These are phyloP conservation scores for Gallinago jamesoni DNA, from an alignment of 2,113 vertebrate species.

Conservation along the genomic window DNA sequence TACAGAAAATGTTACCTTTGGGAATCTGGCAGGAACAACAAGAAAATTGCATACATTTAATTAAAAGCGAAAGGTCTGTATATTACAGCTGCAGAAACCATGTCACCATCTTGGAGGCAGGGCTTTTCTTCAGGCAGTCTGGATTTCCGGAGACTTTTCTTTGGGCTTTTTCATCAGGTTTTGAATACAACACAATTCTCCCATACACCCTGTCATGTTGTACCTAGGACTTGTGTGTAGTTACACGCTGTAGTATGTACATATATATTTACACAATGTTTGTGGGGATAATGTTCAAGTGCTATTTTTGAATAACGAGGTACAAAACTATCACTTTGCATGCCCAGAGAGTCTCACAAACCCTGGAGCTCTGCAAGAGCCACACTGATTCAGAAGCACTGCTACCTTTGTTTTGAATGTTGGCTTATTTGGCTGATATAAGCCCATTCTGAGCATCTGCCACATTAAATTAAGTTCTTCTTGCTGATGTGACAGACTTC, in stretches of 20 bases:
- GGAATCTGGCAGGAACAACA: background rate
- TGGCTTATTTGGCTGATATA: background rate
- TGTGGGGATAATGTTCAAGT: background rate
- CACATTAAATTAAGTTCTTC: background rate
- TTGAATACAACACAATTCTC: background rate
- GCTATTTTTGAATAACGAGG: background rate
- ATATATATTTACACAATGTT: background rate
- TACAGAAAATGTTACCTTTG: background rate
- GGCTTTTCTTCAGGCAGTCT: background rate
- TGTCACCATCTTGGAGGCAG: background rate
- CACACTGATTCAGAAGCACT: background rate
- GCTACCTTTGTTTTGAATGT: background rate
- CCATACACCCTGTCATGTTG: background rate
- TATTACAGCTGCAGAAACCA: background rate
- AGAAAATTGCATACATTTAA: background rate
- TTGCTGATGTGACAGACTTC: background rate
- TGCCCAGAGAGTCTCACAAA: background rate
- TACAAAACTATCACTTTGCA: background rate
- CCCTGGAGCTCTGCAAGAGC: background rate
- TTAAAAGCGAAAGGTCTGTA: background rate
- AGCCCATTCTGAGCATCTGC: background rate
- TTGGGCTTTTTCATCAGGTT: background rate
- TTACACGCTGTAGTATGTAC: background rate
- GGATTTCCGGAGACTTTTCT: background rate
- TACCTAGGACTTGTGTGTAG: background rate